Base-by-base conservation (phyloP, 2,797 vertebrate species). In the Chelmon rostratus region DNA sequence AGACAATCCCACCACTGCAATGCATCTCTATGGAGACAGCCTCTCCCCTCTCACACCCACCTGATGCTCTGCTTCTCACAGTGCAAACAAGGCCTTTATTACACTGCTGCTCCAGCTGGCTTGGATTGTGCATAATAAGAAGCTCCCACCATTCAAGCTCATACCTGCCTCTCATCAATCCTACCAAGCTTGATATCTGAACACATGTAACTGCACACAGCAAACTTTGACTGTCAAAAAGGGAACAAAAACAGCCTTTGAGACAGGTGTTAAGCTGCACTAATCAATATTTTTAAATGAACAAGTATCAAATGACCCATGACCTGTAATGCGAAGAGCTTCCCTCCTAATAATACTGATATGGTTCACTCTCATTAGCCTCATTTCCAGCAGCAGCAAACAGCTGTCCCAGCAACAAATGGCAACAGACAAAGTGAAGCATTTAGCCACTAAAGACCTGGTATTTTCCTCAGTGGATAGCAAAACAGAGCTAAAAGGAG, bases 1-100 rank as follows among this genome's bases (percentile, higher is more conserved):
- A 73, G 83, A 82, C 88, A 79, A 90, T 87, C 90, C 86, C 88
- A 54, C 12, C 79, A 77, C 80, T 74, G 81, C 66, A 75, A 81
- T 86, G 83, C 69, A 59, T 76, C 82, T 92, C 92, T 69, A 71
- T 54, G 61, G 90, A 78, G 86, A 90, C 78, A 50, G 91, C 87
- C 89, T 88, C 89, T 87, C 91, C 93, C 88, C 78, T 79, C 87
- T 83, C 82, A 93, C 94, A 77, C 94, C 93, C 92, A 94, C 89
- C 87, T 88, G 87, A 90, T 67, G 80, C 80, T 90, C 81, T 8
- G 72, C 68, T 77, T 73, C 78, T 85, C 73, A 71, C 67, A 61
- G 53, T 66, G 68, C 65, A 86, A 85, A 86, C 73, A 66, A 79
- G 79, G 74, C 67, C 62, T 78, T 62, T 65, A 62, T 75, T 57